Base-by-base conservation (phyloP, 2,797 vertebrate species). In the Prunella strophiata region DNA sequence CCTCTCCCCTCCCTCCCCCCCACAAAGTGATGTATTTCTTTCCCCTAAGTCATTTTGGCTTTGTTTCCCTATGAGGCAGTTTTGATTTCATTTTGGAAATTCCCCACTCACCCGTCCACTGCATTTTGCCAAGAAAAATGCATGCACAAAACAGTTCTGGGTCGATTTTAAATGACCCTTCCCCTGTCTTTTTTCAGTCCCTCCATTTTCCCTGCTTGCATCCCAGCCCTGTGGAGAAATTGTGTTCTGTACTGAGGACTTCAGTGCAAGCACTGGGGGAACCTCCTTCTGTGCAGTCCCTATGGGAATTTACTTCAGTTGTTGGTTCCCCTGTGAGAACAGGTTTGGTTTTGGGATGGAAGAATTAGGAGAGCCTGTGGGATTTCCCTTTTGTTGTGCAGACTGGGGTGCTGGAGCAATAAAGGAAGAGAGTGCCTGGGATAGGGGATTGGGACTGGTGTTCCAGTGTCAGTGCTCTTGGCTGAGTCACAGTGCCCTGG, bases 11-110 rank as follows among this genome's bases (percentile, higher is more conserved):
- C 14, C 5, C 2, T 2, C 6, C 10, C 16, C 4, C 2, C 4
- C 13, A 5, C 34, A 42, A 51, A 63, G 19, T 29, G n/a, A 73
- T 45, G 67, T 27, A 27, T 93, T 93, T 82, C 48, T 67, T 92
- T 92, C 63, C 58, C 34, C 5, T 23, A 40, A 85, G 23, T 86
- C 11, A 74, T 72, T 92, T 94, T 70, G 17, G 38, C 54, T 62
- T 84, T 88, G 47, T 70, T 96, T 91, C 34, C 40, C 58, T 1
- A 1, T 68, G 38, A 91, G 83, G 40, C 61, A 40, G 47, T 86
- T 95, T 70, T 88, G 70, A 84, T 92, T 92, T 90, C n/a, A 77
- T 93, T 93, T 82, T 91, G 65, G 75, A 91, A 94, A 68, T 85
- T 68, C 38, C 79, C 47, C 32, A 29, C 50, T 87, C 52, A 67